Evolutionary conservation across 2,797 vertebrate genomes (phyloP), one percentile per base, ranked within the genome.

Genomic region (Epinephelus awoara): DNA sequence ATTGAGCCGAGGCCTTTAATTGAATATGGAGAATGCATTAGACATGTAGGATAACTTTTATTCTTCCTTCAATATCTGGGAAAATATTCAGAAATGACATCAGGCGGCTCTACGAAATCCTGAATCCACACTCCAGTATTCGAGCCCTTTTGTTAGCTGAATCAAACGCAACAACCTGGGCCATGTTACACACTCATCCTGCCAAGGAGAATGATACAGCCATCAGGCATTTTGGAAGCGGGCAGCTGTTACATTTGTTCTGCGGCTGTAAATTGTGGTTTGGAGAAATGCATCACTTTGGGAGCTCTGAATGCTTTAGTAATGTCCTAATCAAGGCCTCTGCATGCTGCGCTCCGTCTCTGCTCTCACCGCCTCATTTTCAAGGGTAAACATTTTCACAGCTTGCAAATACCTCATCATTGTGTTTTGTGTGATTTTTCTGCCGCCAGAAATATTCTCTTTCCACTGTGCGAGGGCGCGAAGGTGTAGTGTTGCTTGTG

Each of bases 311-410:
- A 92, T 91, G 82, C 77, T 85, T 93, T 71, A 56, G 85, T 91
- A 90, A 92, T 92, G 89, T 92, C 82, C 93, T 87, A 93, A 93
- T 95, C 92, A 95, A 93, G 88, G 80, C 82, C 84, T 80, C 72
- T 59, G 54, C 51, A 7, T 66, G 73, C 79, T 73, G 72, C 42
- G 59, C 82, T 82, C 77, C 14, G 18, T 80, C 77, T 91, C 72
- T 23, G 75, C 88, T 92, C 90, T 90, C 86, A 85, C 84, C 54
- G 87, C 88, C 85, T 92, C 88, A 83, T 89, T 93, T 91, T 93
- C 87, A 89, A 93, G 90, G 87, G 90, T 91, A 93, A 95, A 95
- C 88, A 91, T 87, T 94, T 93, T 92, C 79, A 69, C 80, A 86
- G 91, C 93, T 93, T 72, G 89, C 92, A 89, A 88, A 92, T 72